Evolutionary conservation across 2,888 invertebrate species (phyloP), one percentile per base, ranked within the genome.

Genomic region (Scaptomyza caliginosa): DNA sequence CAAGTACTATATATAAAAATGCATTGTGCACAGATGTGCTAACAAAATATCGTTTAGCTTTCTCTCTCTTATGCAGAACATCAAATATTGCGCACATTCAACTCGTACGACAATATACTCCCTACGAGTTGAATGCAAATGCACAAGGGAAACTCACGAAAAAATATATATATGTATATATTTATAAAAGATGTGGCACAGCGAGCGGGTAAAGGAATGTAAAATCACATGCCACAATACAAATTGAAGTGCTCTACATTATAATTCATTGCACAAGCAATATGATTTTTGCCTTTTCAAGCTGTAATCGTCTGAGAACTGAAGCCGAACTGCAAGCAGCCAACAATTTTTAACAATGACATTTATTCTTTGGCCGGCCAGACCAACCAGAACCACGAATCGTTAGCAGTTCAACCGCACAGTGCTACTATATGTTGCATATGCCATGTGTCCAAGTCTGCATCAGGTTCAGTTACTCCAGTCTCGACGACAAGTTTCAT

Each of bases 191-290:
- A 36, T 6, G 36, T 36, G 45, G n/a, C n/a, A n/a, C 32, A 26
- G 52, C 32, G 19, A 16, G 32, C 16, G 16, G 1, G 16, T 10
- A 19, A 36, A 16, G 38, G 21, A 69, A 49, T 74, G 55, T 66
- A 45, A 13, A 34, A 23, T 58, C 23, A 46, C 49, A 64, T 50
- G 57, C 68, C 63, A 62, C 77, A 77, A 62, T 69, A 80, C 69
- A 71, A 67, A 81, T 74, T 76, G 68, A 78, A 76, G 67, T 66
- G 58, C 64, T 60, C 46, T 65, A 58, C 79, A 81, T 77, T 81
- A 81, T 81, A 78, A 84, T 81, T 81, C 85, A 78, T 76, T 74
- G 71, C 69, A 69, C 67, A 70, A 50, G 76, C 78, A 71, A 66
- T 71, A 65, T 74, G 78, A 81, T 72, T 77, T 77, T 71, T 60